Evolutionary conservation across 2,797 vertebrate genomes (phyloP), one percentile per base, ranked within the genome.

Genomic region (Enteromius unitaeniatus): DNA sequence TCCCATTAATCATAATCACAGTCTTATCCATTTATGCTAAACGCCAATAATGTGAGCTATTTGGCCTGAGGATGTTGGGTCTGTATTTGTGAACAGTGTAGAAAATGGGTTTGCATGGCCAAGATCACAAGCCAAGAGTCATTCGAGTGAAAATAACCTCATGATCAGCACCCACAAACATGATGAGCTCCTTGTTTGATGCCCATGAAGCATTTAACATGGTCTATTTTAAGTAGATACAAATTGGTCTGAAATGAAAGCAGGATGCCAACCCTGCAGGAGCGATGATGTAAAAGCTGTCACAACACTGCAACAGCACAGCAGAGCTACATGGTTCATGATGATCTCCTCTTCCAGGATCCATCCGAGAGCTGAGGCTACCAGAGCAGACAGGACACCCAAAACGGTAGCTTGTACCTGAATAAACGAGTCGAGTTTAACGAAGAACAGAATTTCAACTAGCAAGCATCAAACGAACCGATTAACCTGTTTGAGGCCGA

Each of bases 381-480:
- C 93, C 85, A 99, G 91, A 5, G 96, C 96, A 79, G 97, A 97
- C 79, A 99, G 89, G 87, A 99, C 96, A 5, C 97, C 96, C 83
- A 98, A 94, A 19, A 97, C 96, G 19, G 97, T 99, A 83, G 97
- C 97, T 90, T 99, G 97, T 76, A 98, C 94, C 97, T 99, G 89
- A 1, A 21, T 13, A 53, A 58, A 78, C 5, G 83, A 64, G 7
- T 42, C 3, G 60, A 31, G 26, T 19, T 21, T 34, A 42, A 64
- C 0, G 10, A 58, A 53, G 11, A 45, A 31, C 55, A 64, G 26
- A 58, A 51, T 60, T 83, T 68, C 15, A 40, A 0, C 10, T 28
- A 34, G 62, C 15, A 17, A 6, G 14, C 53, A 37, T 42, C 37
- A 72, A 68, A 31, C 28, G 45, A 62, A 4, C 26, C 15, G 23